Evolutionary conservation across 2,113 vertebrate species (phyloP).

Genomic region (Cavia aperea): DNA sequence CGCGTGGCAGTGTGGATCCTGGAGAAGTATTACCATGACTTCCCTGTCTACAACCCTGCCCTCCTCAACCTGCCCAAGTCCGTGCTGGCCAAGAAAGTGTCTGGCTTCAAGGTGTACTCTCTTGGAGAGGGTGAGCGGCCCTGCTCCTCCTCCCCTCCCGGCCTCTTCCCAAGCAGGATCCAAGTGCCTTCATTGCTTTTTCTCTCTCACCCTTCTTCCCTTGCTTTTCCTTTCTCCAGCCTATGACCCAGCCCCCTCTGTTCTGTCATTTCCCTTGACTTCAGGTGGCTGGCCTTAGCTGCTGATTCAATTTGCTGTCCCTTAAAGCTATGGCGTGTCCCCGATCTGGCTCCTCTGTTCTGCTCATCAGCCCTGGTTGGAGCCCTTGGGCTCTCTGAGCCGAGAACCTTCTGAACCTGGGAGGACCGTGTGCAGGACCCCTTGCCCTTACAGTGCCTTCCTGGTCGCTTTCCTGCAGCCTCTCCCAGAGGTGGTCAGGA

Average conservation of each 20-base stretch:
- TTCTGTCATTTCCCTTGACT: slow-evolving; percentile 52
- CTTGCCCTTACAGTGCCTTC: background rate
- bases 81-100: slow-evolving; percentile 96
- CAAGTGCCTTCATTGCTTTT: background rate
- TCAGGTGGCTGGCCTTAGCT: slow-evolving; percentile 38
- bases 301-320: slow-evolving; percentile 57
- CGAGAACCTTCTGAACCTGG: background rate
- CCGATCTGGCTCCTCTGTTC: slow-evolving; percentile 18
- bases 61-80: slow-evolving; percentile 96
- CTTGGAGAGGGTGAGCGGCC: slow-evolving; percentile 88
- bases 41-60: slow-evolving; percentile 95
- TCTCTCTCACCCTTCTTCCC: background rate
- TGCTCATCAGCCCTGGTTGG: slow-evolving; percentile 29
- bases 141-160: background rate
- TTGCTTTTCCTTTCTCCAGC: background rate
- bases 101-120: slow-evolving; percentile 97
- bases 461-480: background rate
- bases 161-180: slow-evolving; percentile 37
- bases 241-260: slow-evolving; percentile 27
- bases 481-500: slow-evolving; percentile 5
- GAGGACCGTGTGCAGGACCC: background rate
- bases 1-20: slow-evolving; percentile 93
- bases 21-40: slow-evolving; percentile 96
- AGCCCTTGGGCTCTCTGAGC: background rate
- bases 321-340: background rate